Conservation (phyloP, 2,113 vertebrate genomes). For the Aythya baeri region DNA sequence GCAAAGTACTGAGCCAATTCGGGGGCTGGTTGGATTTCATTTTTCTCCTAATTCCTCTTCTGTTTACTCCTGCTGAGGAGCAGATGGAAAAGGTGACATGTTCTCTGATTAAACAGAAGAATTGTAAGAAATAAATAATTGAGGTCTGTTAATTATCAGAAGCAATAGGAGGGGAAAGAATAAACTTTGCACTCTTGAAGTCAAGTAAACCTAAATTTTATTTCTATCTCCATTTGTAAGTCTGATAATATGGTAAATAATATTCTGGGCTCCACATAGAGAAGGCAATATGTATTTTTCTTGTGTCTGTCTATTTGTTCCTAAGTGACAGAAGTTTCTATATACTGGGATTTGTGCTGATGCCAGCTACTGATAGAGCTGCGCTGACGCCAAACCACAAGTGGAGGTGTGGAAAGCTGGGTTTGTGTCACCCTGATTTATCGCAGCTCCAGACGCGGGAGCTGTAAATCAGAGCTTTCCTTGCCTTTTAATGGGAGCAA, state of each 20-base stretch:
- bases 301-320: neutral
- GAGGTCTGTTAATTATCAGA: neutral
- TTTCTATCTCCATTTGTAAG: neutral
- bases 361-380: neutral
- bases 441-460: neutral
- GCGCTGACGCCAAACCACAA: neutral
- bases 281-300: neutral
- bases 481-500: neutral
- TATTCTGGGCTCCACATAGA: neutral
- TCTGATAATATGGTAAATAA: neutral
- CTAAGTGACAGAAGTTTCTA: neutral
- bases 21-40: neutral
- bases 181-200: neutral
- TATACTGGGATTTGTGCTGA: neutral
- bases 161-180: neutral
- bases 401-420: neutral
- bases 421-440: neutral
- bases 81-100: conserved; percentile 43
- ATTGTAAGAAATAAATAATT: neutral
- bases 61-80: conserved; percentile 24
- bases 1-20: neutral
- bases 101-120: neutral
- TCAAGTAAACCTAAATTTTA: neutral
- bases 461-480: neutral
- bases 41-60: conserved; percentile 21